Base-by-base conservation (phyloP, 2,888 invertebrate genomes). In the Ferrisia virgata region DNA sequence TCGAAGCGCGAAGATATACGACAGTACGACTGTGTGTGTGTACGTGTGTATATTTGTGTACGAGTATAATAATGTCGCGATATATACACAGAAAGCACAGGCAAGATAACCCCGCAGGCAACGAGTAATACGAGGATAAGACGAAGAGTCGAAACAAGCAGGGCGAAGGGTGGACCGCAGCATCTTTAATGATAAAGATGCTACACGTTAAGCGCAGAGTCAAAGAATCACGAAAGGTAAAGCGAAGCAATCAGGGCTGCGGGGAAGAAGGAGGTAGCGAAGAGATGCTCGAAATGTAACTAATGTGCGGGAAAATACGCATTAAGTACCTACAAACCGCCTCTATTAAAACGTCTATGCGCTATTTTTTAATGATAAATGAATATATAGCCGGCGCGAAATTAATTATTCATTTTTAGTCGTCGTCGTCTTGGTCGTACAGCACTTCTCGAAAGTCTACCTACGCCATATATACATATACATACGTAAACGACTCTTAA, bases 241-340 rank as follows among this genome's bases (percentile, higher is more conserved):
- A n/a, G n/a, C n/a, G 47, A 79, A 43, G 28, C 13, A 9, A 31
- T 64, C 64, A 64, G 64, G 81, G 25, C 69, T 31, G 40, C 39
- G n/a, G 18, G 36, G 15, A 15, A 15, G 43, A 13, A 40, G 40
- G 11, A 40, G 11, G 40, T 2, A 13, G 11, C 11, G 1, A 40
- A 11, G 13, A 72, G 28, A 82, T 43, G 82, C 82, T 82, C 82
- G 82, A 82, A 82, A 82, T 82, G 69, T 82, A 69, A 82, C 82
- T 82, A 82, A 82, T 82, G 82, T 69, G 82, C 72, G 82, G 82
- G 82, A 82, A 82, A 82, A 82, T 82, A 81, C 43, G 43, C 43
- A 82, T 22, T 81, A 82, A 39, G 69, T 82, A 82, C 47, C 47
- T 47, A 82, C 82, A 69, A 82, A 82, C 82, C 82, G 72, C 82